Evolutionary conservation across 2,888 invertebrate species (phyloP), one percentile per base, ranked within the genome.

Genomic region (Plusia festucae): DNA sequence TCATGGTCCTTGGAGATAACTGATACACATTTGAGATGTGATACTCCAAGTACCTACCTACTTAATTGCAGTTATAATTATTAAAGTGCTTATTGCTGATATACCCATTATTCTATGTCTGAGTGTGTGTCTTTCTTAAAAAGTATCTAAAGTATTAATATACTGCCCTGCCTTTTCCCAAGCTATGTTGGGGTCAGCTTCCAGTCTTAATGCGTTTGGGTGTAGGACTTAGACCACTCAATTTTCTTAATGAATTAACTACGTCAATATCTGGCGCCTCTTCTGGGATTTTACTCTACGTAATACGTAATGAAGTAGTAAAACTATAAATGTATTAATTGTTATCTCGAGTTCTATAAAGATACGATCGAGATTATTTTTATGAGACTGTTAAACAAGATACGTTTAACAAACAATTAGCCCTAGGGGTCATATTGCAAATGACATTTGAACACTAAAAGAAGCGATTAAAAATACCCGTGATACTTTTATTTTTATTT

Each of bases 291-390:
- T 56, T 16, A 18, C 5, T 16, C 22, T 13, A n/a, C 22, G 24
- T 16, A 2, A 44, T 6, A n/a, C 15, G 24, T 44, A 15, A 46
- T 2, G 24, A 46, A 27, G 22, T n/a, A n/a, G 8, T 40, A 55
- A 55, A 34, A 34, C 20, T 20, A n/a, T 15, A 20, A 49, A 49
- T 18, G 46, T 49, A 44, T 44, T 56, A 54, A n/a, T 8, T 15
- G 15, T 44, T 44, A 44, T 44, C 73, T 40, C 9, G 13, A 13
- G 59, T 49, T 55, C 44, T 56, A 16, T 24, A 40, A 49, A 34
- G 55, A 65, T 65, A 15, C 22, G 32, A 34, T 11, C 32, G 46
- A 46, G 16, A 20, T 49, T 20, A 49, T 49, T 18, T 20, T 18
- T 11, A 7, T n/a, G 9, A 18, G 4, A 49, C 20, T 49, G 9